Base-by-base conservation (phyloP, 2,797 vertebrate species). In the Melanogrammus aeglefinus region DNA sequence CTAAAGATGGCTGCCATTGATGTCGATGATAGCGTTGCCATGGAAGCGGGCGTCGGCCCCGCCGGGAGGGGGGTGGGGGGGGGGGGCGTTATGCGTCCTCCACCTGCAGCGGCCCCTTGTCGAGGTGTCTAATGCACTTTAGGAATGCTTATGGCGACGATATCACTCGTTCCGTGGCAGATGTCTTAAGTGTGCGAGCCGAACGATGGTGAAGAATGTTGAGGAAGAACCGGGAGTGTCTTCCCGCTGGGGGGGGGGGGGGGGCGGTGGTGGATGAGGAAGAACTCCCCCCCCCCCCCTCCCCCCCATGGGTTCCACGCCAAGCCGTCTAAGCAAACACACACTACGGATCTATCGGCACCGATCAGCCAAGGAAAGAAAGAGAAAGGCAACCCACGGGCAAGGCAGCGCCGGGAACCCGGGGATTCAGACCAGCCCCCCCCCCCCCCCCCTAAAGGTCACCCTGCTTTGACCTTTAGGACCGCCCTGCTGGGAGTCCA, bases 241-340 rank as follows among this genome's bases (percentile, higher is more conserved):
- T 84, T 86, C 88, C 84, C 87, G 88, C 77, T 84, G 29, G 29
- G 29, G 29, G 29, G 29, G 29, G 29, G 29, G 29, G 31, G 31
- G 31, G 31, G 31, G 31, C 1, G 31, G 29, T 0, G 31, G 31
- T 2, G 31, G 31, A 31, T 31, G 31, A 31, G 29, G 29, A 31
- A 2, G 29, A 2, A 31, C 29, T 77, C 41, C 76, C n/a, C n/a
- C n/a, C n/a, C n/a, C n/a, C n/a, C n/a, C n/a, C n/a, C n/a, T n/a
- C n/a, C n/a, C n/a, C n/a, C n/a, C n/a, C n/a, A n/a, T n/a, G n/a
- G n/a, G n/a, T n/a, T n/a, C n/a, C n/a, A 86, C 69, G 87, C 80
- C 84, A 80, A 88, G 83, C 86, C 82, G 91, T 86, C 79, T 86
- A 82, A 83, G 77, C 79, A 51, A 77, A 16, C 86, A 78, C 81